Evolutionary conservation across 2,797 vertebrate species (phyloP).

Genomic region (Spinus pinus): DNA sequence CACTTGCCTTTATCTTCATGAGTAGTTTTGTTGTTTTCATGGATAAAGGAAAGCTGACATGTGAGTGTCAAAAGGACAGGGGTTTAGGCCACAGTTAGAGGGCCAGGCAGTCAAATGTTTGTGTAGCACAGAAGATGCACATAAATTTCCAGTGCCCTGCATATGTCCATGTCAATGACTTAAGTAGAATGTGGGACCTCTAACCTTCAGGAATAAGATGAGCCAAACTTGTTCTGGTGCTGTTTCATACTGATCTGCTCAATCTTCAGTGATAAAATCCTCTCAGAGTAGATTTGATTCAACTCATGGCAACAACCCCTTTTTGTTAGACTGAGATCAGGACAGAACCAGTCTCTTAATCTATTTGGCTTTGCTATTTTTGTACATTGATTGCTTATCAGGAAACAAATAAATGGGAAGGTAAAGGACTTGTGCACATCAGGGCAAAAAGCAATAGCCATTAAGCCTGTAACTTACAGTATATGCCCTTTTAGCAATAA

Average conservation of each 20-base stretch:
- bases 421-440: constrained; percentile 37
- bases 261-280: constrained; percentile 16
- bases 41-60: neutral
- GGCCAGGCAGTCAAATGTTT: neutral
- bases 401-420: constrained; percentile 54
- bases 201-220: neutral
- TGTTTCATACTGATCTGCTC: neutral
- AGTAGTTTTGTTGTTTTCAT: neutral
- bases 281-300: constrained; percentile 21
- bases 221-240: neutral
- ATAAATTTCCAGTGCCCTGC: neutral
- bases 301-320: neutral
- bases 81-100: neutral
- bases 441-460: constrained; percentile 52
- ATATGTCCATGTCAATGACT: neutral
- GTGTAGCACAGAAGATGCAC: neutral
- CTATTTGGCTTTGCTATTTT: constrained; percentile 39
- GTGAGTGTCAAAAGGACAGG: neutral
- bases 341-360: neutral
- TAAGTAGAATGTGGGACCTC: neutral
- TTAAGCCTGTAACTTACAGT: constrained; percentile 61
- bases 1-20: neutral
- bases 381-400: constrained; percentile 55
- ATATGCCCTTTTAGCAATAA: constrained; percentile 54
- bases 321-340: constrained; percentile 6